A percentile compares a stretch with the other conserved stretches of the same genome.
phyloP scores from a whole-genome alignment of 2,797 vertebrate species.

The Merluccius polli region DNA sequence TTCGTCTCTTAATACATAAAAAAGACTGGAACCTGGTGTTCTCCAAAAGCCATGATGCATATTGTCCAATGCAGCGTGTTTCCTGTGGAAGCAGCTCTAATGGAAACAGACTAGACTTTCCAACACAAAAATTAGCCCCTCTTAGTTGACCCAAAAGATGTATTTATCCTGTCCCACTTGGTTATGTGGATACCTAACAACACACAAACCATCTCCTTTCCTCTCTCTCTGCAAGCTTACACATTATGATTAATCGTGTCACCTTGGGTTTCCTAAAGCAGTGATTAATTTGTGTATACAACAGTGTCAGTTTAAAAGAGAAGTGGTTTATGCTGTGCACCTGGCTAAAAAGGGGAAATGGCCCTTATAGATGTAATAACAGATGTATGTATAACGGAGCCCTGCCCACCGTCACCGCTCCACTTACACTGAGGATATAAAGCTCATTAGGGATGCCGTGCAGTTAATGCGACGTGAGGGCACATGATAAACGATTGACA shows the following conservation, averaged over 20 bases:
- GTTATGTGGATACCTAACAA: slow-evolving; percentile 49
- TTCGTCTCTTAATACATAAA: neutral
- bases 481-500: neutral
- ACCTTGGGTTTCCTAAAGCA: slow-evolving; percentile 32
- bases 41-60: neutral
- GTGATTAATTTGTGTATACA: slow-evolving; percentile 59
- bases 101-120: slow-evolving; percentile 34
- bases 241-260: slow-evolving; percentile 50
- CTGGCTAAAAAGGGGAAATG: slow-evolving; percentile 50
- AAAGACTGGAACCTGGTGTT: neutral
- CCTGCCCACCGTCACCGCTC: neutral
- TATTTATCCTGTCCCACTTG: slow-evolving; percentile 45
- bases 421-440: slow-evolving; percentile 16
- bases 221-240: slow-evolving; percentile 7
- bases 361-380: slow-evolving; percentile 35
- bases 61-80: neutral
- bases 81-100: slow-evolving; percentile 13
- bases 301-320: slow-evolving; percentile 45
- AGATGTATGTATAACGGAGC: slow-evolving; percentile 29
- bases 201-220: slow-evolving; percentile 17
- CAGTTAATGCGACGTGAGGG: slow-evolving; percentile 6
- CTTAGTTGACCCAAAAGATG: slow-evolving; percentile 31
- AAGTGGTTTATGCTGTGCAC: slow-evolving; percentile 43
- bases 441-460: slow-evolving; percentile 21
- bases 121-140: slow-evolving; percentile 20